Percentiles rank a stretch among this genome's conserved stretches.
Evolutionary conservation across 1,140 invertebrate species (phyloP).

Genomic region (Stenopsyche tienmushanensis): DNA sequence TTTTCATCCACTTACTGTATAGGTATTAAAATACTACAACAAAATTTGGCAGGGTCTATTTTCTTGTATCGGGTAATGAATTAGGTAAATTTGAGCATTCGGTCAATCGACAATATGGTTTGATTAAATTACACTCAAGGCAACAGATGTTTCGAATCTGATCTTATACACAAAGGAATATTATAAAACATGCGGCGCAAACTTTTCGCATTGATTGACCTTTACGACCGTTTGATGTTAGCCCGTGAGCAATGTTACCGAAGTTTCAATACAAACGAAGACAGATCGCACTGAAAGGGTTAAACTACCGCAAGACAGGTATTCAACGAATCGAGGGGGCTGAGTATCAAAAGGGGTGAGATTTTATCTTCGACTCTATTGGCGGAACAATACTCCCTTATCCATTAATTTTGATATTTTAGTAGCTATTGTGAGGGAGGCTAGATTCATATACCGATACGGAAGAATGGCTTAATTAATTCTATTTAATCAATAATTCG

Average conservation of each 20-base stretch:
- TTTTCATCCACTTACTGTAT: no score
- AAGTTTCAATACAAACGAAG: conserved; percentile 23
- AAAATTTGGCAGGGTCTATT: no score
- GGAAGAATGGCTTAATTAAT: conserved; percentile 17
- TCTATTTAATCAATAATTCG: conserved; percentile 20
- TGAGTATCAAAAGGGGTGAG: conserved; percentile 1
- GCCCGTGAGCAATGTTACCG: conserved; percentile 1
- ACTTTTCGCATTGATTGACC: neutral
- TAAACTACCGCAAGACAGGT: conserved; percentile 25
- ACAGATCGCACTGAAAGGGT: conserved; percentile 25
- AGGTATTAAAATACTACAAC: no score
- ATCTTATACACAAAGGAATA: no score
- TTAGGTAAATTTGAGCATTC: no score
- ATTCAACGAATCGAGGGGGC: conserved; percentile 11
- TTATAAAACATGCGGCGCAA: neutral
- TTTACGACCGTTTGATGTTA: neutral
- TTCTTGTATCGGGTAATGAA: no score
- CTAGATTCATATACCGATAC: conserved; percentile 17
- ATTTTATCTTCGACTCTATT: conserved; percentile 20
- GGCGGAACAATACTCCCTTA: conserved; percentile 28
- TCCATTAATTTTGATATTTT: conserved; percentile 28
- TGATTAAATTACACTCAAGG: no score
- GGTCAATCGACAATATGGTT: no score
- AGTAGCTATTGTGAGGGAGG: conserved; percentile 10
- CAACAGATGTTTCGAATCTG: no score